Evolutionary conservation across 1,140 invertebrate species (phyloP).

Genomic region (Euglossa dilemma): DNA sequence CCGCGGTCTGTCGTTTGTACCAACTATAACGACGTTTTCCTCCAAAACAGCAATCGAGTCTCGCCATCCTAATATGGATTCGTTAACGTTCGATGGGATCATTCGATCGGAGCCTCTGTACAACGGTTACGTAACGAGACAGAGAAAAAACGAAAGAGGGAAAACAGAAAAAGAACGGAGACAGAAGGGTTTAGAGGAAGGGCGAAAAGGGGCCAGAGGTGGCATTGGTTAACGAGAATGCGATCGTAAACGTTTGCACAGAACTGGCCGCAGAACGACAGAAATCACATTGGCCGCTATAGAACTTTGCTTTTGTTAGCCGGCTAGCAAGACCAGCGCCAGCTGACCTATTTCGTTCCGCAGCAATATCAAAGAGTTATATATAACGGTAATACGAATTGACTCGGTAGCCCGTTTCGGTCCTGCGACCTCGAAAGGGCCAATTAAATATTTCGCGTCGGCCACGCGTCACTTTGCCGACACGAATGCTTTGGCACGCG

Average conservation of each 20-base stretch:
- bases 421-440: slow-evolving; percentile 51
- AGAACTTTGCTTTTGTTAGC: slow-evolving; percentile 67
- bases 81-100: background rate
- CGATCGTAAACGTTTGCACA: slow-evolving; percentile 38
- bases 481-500: background rate
- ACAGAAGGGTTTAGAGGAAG: background rate
- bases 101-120: background rate
- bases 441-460: slow-evolving; percentile 69
- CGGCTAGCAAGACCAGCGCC: slow-evolving; percentile 54
- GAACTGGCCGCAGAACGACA: slow-evolving; percentile 47
- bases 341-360: slow-evolving; percentile 74
- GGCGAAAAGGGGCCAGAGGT: no score
- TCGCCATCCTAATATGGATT: background rate
- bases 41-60: no score
- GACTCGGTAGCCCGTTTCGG: slow-evolving; percentile 53
- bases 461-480: background rate
- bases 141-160: no score
- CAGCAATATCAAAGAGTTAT: slow-evolving; percentile 64
- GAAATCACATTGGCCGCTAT: slow-evolving; percentile 67
- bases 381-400: slow-evolving; percentile 35
- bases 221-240: slow-evolving; percentile 21
- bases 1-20: background rate
- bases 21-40: background rate
- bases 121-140: background rate
- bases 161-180: background rate